Conservation (phyloP, 2,113 vertebrate species). For the Tragelaphus strepsiceros region DNA sequence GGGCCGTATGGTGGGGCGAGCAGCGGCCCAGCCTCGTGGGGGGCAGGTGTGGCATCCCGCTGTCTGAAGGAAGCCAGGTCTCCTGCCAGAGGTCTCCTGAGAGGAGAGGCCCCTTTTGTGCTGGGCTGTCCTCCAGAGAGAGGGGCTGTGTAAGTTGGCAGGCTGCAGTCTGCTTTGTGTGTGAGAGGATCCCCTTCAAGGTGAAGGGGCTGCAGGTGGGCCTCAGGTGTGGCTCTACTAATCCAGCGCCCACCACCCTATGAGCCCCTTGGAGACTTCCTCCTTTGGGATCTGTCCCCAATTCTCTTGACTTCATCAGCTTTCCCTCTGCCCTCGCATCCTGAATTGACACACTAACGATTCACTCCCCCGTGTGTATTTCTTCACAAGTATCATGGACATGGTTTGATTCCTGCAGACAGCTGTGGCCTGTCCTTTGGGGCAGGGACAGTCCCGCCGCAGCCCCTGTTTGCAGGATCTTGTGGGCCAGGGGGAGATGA, state of each 20-base stretch:
- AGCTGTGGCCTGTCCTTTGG: not conserved
- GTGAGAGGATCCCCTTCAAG: not conserved
- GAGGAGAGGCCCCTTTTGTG: not conserved
- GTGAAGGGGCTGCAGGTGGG: not conserved
- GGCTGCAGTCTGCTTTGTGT: not conserved
- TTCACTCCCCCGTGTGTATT: not conserved
- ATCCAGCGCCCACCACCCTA: fast-evolving
- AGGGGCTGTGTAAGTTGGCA: not conserved
- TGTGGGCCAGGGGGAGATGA: not conserved
- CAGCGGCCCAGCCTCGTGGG: not conserved
- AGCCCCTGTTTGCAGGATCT: not conserved
- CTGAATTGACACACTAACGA: not conserved
- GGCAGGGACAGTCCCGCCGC: not conserved
- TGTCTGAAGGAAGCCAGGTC: not conserved
- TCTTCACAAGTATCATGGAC: not conserved
- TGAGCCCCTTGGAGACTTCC: not conserved
- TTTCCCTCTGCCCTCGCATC: not conserved
- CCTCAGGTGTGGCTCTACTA: too few relatives aligned
- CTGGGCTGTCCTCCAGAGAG: not conserved
- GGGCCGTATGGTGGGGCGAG: not conserved
- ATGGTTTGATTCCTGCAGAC: not conserved
- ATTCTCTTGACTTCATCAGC: not conserved
- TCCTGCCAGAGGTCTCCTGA: not conserved
- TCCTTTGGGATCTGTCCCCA: not conserved
- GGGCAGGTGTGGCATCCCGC: fast-evolving